Evolutionary conservation across 1,140 invertebrate species (phyloP).

Genomic region (Leptopilina boulardi): DNA sequence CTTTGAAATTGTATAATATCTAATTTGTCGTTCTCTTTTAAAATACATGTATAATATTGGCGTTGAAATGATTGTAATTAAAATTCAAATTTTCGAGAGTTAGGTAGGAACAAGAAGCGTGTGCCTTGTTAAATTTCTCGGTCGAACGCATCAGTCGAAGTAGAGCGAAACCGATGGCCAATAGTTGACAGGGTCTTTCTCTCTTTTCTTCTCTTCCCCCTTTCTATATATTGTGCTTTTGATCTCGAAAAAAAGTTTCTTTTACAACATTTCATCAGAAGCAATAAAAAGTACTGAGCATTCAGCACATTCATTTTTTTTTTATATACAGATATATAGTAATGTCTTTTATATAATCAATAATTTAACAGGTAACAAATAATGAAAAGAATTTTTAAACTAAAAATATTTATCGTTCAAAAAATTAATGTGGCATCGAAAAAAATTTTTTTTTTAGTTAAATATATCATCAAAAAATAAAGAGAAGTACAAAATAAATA

Average conservation of each 20-base stretch:
- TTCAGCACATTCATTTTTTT: too few species aligned
- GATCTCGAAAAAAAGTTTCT: neutral
- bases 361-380: too few species aligned
- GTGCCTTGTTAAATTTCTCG: constrained; percentile 66
- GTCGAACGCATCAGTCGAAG: constrained; percentile 59
- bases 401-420: too few species aligned
- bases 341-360: too few species aligned
- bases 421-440: too few species aligned
- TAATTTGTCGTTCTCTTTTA: neutral
- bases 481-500: too few species aligned
- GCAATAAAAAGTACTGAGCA: too few species aligned
- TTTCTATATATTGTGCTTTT: neutral
- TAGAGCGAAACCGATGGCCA: constrained; percentile 62
- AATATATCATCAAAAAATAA: too few species aligned
- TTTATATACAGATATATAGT: too few species aligned
- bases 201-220: constrained; percentile 22
- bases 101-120: constrained; percentile 57
- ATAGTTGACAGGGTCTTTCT: constrained; percentile 54
- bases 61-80: constrained; percentile 63
- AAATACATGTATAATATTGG: neutral
- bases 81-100: constrained; percentile 52
- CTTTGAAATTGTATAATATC: too few species aligned
- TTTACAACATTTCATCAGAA: neutral
- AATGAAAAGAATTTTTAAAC: too few species aligned
- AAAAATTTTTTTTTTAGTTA: too few species aligned